A percentile compares a stretch with the other conserved stretches of the same genome.
These are phyloP conservation scores for Euglossa dilemma DNA, from an alignment of 1,140 invertebrate genomes.

Conservation along the genomic window DNA sequence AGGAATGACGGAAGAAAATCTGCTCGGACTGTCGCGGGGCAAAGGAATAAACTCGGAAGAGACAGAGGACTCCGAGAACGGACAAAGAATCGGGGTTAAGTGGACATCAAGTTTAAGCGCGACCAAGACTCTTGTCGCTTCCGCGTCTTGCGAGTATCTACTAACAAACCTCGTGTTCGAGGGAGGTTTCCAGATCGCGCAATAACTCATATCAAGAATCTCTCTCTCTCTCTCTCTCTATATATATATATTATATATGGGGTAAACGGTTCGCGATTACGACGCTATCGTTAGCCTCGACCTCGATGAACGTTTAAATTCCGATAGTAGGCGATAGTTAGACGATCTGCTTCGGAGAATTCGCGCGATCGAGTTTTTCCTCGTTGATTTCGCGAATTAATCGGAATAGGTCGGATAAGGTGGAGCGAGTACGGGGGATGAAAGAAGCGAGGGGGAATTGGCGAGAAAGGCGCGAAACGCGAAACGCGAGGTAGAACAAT, in stretches of 20 bases:
- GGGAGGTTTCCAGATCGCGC: not conserved
- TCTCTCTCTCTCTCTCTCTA: not conserved
- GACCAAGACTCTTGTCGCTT: conserved; percentile 32
- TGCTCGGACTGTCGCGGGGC: conserved; percentile 10
- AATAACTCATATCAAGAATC: conserved; percentile 4
- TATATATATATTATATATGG: too few relatives aligned
- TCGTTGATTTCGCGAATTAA: not conserved
- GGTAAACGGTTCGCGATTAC: not conserved
- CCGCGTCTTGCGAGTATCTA: not conserved
- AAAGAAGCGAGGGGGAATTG: not conserved
- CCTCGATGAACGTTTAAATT: too few relatives aligned
- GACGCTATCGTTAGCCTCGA: too few relatives aligned
- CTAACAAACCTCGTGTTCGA: conserved; percentile 9
- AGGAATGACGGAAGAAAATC: not conserved
- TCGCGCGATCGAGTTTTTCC: too few relatives aligned
- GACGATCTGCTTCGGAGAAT: too few relatives aligned
- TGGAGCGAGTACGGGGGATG: not conserved
- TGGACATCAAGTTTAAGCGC: conserved; percentile 63
- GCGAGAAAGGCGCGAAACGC: not conserved
- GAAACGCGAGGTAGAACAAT: not conserved
- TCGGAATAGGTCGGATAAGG: not conserved
- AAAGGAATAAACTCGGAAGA: conserved; percentile 18
- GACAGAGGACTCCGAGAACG: not conserved
- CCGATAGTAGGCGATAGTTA: too few relatives aligned
- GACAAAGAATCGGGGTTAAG: conserved; percentile 67